Conservation (phyloP, 2,888 invertebrate species). For the Phorcus lineatus region DNA sequence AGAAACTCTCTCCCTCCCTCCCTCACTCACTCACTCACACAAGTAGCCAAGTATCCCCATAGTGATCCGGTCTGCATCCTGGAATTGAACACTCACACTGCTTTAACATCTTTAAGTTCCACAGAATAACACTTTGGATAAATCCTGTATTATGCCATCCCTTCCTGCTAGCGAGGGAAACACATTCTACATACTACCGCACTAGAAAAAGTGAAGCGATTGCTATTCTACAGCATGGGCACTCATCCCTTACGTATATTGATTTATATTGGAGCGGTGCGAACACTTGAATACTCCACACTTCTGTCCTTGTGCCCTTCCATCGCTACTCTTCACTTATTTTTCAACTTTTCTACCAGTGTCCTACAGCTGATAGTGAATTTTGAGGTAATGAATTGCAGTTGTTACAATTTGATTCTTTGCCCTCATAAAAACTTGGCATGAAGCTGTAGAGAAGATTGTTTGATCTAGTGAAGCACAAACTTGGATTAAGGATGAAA, state of each 20-base stretch:
- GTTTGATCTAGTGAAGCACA: neutral
- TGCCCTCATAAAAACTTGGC: neutral
- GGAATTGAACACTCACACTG: too few species aligned
- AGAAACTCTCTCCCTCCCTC: too few species aligned
- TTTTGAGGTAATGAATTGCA: neutral
- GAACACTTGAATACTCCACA: constrained; percentile 16
- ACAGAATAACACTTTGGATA: too few species aligned
- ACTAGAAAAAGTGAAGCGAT: constrained; percentile 9
- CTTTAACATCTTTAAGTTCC: too few species aligned
- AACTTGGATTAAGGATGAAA: constrained; percentile 1
- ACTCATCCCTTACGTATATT: constrained; percentile 2
- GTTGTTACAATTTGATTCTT: neutral
- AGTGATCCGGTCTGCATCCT: too few species aligned
- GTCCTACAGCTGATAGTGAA: neutral
- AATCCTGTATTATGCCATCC: too few species aligned
- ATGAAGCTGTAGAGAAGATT: neutral
- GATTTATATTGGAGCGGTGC: constrained; percentile 5
- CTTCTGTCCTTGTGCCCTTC: neutral
- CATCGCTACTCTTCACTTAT: neutral
- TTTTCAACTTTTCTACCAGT: constrained; percentile 1
- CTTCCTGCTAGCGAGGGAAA: neutral
- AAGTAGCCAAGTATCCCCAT: too few species aligned
- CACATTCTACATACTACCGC: neutral
- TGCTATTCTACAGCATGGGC: neutral
- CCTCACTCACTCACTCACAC: too few species aligned